Percentiles rank a stretch among this genome's conserved stretches.
Evolutionary conservation across 2,888 invertebrate genomes (phyloP).

Genomic region (Pristionchus japonicus): DNA sequence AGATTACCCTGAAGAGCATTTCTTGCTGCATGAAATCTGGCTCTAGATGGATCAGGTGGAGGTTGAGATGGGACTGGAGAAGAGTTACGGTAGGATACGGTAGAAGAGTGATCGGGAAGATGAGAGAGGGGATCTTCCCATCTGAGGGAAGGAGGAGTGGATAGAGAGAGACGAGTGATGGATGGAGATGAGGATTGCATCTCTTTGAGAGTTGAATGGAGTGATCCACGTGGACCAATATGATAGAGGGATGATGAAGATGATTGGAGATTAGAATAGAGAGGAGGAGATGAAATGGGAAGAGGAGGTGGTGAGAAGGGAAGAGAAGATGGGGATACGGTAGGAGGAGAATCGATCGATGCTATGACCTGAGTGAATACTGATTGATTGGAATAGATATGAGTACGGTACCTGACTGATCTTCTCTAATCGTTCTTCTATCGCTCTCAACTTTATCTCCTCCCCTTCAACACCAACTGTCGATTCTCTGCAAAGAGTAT

Average conservation of each 20-base stretch:
- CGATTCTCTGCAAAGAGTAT: not conserved
- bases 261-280: not conserved
- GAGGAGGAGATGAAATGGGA: conserved; percentile 30
- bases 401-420: conserved; percentile 48
- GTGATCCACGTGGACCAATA: conserved; percentile 35
- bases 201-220: not conserved
- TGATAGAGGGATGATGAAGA: conserved; percentile 34
- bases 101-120: conserved; percentile 12
- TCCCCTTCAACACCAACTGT: not conserved
- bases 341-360: conserved; percentile 32
- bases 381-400: not conserved
- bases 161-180: conserved; percentile 23
- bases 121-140: conserved; percentile 24
- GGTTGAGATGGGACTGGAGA: conserved; percentile 1
- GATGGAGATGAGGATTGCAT: conserved; percentile 29
- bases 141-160: conserved; percentile 3
- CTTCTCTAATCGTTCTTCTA: conserved; percentile 53
- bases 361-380: conserved; percentile 6
- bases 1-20: conserved; percentile 25
- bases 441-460: conserved; percentile 50
- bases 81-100: not conserved
- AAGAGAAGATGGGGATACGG: conserved; percentile 17
- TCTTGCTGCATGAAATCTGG: conserved; percentile 19
- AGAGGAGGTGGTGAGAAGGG: conserved; percentile 42
- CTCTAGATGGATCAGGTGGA: conserved; percentile 35